These are phyloP conservation scores for Zaprionus davidi DNA, from an alignment of 1,140 invertebrate species.

Conservation along the genomic window DNA sequence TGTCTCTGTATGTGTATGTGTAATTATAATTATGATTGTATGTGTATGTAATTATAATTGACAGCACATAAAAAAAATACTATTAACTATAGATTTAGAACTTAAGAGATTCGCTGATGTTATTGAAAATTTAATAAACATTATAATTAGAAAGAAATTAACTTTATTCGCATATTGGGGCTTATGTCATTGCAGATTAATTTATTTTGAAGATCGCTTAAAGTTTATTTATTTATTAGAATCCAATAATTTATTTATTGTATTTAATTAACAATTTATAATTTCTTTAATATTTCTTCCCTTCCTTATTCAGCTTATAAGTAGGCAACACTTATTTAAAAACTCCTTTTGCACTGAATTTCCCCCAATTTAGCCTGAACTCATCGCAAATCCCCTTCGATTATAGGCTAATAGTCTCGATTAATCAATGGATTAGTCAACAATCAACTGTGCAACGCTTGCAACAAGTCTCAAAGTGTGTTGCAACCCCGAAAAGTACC, in stretches of 20 bases:
- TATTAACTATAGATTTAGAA: constrained; percentile 74
- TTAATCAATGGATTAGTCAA: constrained; percentile 4
- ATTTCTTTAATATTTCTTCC: no score
- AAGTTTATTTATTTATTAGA: no score
- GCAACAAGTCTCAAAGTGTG: not conserved
- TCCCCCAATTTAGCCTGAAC: not conserved
- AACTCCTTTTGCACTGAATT: not conserved
- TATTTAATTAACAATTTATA: no score
- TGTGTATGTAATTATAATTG: constrained; percentile 52
- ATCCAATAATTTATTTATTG: no score
- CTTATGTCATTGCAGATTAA: no score
- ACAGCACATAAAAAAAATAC: constrained; percentile 56
- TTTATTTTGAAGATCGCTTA: no score
- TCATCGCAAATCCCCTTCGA: not conserved
- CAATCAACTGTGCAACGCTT: not conserved
- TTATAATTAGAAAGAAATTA: constrained; percentile 57
- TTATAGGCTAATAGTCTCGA: not conserved
- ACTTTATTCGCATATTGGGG: no score
- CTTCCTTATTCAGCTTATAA: not conserved
- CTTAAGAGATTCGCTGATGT: constrained; percentile 79
- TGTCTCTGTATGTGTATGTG: constrained; percentile 60
- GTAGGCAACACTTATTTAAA: not conserved
- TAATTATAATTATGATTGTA: constrained; percentile 36
- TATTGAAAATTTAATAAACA: constrained; percentile 78
- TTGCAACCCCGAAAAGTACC: not conserved